Conservation (phyloP, 2,888 invertebrate species). For the Lithophane ornitopus region DNA sequence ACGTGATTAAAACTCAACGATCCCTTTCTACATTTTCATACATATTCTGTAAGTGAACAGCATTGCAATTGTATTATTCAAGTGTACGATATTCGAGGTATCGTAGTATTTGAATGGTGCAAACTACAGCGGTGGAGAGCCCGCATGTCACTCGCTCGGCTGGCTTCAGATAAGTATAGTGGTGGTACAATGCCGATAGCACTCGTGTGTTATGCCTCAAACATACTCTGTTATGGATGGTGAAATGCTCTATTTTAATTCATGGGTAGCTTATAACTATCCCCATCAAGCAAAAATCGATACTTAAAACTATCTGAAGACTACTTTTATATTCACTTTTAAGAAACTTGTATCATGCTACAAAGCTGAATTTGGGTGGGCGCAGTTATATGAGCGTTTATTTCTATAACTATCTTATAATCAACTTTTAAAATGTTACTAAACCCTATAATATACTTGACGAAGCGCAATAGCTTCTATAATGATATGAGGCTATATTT, state of each 20-base stretch:
- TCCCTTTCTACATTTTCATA: conserved; percentile 9
- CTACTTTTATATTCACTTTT: too few species aligned
- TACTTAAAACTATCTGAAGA: too few species aligned
- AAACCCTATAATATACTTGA: too few species aligned
- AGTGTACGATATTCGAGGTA: conserved; percentile 60
- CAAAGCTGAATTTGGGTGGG: too few species aligned
- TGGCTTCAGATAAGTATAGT: conserved; percentile 75
- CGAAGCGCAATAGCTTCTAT: too few species aligned
- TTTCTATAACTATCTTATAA: too few species aligned
- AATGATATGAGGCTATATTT: too few species aligned
- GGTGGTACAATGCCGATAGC: conserved; percentile 68
- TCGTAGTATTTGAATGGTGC: conserved; percentile 67
- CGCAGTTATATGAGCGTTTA: too few species aligned
- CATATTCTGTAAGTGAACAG: conserved; percentile 50
- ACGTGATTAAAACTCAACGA: conserved; percentile 23
- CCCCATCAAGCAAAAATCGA: too few species aligned
- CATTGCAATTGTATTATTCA: conserved; percentile 55
- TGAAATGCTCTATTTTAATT: conserved; percentile 66
- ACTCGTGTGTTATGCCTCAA: conserved; percentile 57
- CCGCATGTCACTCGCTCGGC: conserved; percentile 79
- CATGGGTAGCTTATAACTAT: neutral
- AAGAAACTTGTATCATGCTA: too few species aligned
- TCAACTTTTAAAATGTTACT: too few species aligned
- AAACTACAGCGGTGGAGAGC: conserved; percentile 70
- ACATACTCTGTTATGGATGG: conserved; percentile 41